phyloP scores from a whole-genome alignment of 1,140 invertebrate genomes.

The Cydia amplana region DNA sequence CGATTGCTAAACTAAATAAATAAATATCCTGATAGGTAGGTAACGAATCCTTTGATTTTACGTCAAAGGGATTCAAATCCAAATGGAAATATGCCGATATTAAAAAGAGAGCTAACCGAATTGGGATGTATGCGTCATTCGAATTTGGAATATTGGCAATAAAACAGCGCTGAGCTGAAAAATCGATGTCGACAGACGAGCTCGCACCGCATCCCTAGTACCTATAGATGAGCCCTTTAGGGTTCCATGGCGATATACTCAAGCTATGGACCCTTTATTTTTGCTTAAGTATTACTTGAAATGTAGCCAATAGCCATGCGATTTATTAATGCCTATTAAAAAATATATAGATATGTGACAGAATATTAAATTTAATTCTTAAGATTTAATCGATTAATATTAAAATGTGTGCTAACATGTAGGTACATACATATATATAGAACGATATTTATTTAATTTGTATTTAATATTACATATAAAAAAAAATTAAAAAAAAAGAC shows the following conservation, averaged over 20 bases:
- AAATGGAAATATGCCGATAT: conserved; percentile 47
- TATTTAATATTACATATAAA: no score
- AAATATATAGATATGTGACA: no score
- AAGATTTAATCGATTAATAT: no score
- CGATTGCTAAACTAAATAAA: conserved; percentile 12
- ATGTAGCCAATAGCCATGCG: no score
- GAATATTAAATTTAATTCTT: no score
- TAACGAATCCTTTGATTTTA: conserved; percentile 2
- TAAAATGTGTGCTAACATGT: no score
- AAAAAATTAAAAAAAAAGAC: no score
- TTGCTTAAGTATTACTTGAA: no score
- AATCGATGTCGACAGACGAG: conserved; percentile 76
- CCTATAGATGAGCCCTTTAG: conserved; percentile 18
- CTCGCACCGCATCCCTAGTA: conserved; percentile 33
- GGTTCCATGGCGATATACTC: neutral
- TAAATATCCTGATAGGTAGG: conserved; percentile 2
- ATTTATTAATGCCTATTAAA: no score
- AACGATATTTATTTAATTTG: no score
- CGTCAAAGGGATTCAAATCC: conserved; percentile 27
- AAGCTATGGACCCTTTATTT: neutral
- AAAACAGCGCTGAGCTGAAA: conserved; percentile 77
- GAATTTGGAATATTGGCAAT: conserved; percentile 76
- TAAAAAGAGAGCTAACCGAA: conserved; percentile 45
- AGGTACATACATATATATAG: no score
- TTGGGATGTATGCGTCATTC: conserved; percentile 64